Base-by-base conservation (phyloP, 2,113 vertebrate species). In the Equus przewalskii region DNA sequence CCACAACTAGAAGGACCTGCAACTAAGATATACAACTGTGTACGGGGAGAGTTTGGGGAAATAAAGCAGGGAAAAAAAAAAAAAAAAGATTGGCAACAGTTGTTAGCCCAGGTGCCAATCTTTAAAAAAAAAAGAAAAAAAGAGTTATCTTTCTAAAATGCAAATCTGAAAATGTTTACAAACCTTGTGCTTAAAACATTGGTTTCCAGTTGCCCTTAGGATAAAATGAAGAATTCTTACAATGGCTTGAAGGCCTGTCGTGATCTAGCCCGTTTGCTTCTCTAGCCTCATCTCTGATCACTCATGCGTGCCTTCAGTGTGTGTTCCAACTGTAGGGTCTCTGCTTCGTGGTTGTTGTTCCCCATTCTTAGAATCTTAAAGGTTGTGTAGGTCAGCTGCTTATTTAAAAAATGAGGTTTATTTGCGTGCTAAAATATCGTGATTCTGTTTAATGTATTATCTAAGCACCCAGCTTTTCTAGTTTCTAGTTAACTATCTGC, bases 141-240 rank as follows among this genome's bases (percentile, higher is more conserved):
- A 78, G 24, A 56, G 0, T 72, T 91, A n/a, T 56, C 46, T 58
- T 80, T 81, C 72, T 81, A 51, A 95, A 91, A 65, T 78, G 46
- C 30, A 81, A n/a, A 81, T 60, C 36, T 41, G 67, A 81, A 56
- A 15, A 15, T 92, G 62, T 69, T 89, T 91, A 30, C 72, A 83
- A 94, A 72, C 89, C 24, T 33, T 92, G 56, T 64, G 36, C 44
- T 93, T 96, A 58, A 93, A 85, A 67, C 15, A 58, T 6, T 24
- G 56, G 33, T 67, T 93, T 87, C 33, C 69, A 33, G 16, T 75
- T 95, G 76, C 80, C 81, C 41, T 94, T 49, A 91, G 30, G 36
- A 75, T 87, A 73, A 83, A 95, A 78, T 36, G 49, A 69, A 80
- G 76, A 76, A 62, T 26, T 41, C 60, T 70, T 88, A 26, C 24